Evolutionary conservation across 2,113 vertebrate genomes (phyloP).

Genomic region (Ahaetulla prasina): DNA sequence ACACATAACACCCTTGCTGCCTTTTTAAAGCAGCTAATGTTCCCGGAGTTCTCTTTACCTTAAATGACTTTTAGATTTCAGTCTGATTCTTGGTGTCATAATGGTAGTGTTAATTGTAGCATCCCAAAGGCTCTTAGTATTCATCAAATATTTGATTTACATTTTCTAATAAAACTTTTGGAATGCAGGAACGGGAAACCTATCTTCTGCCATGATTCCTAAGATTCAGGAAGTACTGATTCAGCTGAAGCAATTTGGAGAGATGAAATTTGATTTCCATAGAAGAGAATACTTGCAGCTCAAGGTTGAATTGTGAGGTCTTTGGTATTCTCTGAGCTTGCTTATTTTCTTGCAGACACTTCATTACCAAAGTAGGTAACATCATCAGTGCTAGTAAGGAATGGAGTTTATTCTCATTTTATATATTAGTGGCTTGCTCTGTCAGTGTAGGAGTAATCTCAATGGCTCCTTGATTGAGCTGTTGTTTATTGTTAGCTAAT

Average conservation of each 20-base stretch:
- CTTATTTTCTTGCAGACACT: no score
- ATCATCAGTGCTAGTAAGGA: background rate
- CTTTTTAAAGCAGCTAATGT: conserved; percentile 69
- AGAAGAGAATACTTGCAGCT: no score
- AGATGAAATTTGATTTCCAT: background rate
- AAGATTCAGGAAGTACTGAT: background rate
- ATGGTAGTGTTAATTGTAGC: conserved; percentile 70
- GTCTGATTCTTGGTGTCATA: conserved; percentile 69
- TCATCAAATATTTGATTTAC: conserved; percentile 82
- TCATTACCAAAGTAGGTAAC: background rate
- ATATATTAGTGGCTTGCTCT: background rate
- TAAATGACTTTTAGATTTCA: conserved; percentile 74
- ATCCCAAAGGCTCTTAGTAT: conserved; percentile 73
- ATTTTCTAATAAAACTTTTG: conserved; percentile 72
- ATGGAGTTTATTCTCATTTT: background rate
- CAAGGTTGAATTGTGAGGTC: no score
- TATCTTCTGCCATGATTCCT: conserved; percentile 71
- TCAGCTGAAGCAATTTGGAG: background rate
- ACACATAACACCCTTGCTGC: conserved; percentile 45
- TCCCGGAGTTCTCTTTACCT: conserved; percentile 73
- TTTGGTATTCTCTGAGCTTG: no score
- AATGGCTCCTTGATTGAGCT: no score
- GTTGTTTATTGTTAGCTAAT: no score
- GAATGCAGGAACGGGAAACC: conserved; percentile 71
- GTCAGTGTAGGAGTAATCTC: background rate